Base-by-base conservation (phyloP, 2,797 vertebrate species). In the Lacerta viridis region DNA sequence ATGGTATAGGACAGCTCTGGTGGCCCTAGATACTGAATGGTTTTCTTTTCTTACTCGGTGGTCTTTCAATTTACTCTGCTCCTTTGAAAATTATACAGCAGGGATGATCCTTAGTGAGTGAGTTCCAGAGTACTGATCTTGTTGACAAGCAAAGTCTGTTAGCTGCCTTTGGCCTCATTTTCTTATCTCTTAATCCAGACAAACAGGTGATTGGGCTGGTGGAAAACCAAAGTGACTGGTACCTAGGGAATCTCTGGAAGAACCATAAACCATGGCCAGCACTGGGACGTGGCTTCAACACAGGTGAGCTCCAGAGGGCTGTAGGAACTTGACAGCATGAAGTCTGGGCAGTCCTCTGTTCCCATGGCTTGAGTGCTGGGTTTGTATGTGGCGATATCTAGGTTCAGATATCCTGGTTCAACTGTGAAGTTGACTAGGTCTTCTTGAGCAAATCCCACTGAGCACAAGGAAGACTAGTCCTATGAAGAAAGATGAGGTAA, bases 141-240 rank as follows among this genome's bases (percentile, higher is more conserved):
- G 74, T 27, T 15, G 50, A 68, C 66, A 41, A 9, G 15, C n/a
- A 81, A 75, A 71, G 17, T 75, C 18, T 41, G 6, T 39, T 80
- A 9, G 20, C 11, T 84, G 18, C 43, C 2, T 1, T 1, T 81
- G 33, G 20, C 66, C 74, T 80, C 15, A 39, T 71, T 43, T 2
- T 88, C 5, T 91, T 90, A 77, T 88, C 66, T 61, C 68, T 87
- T 69, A 86, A 89, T 91, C 69, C 95, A 99, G 99, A 98, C 71
- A 98, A 99, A 87, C 98, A 99, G 95, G 98, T 98, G 93, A 98
- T 99, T 2, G 99, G 99, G 75, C 96, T 99, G 83, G 99, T 99
- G 95, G 99, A 99, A 96, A 99, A 99, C 95, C 98, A 99, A 97
- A 99, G 99, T 0, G 97, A 99, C 95, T 99, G 99, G 99, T 99